These are phyloP conservation scores for Drosophila picticornis DNA, from an alignment of 2,888 invertebrate species.

Conservation along the genomic window DNA sequence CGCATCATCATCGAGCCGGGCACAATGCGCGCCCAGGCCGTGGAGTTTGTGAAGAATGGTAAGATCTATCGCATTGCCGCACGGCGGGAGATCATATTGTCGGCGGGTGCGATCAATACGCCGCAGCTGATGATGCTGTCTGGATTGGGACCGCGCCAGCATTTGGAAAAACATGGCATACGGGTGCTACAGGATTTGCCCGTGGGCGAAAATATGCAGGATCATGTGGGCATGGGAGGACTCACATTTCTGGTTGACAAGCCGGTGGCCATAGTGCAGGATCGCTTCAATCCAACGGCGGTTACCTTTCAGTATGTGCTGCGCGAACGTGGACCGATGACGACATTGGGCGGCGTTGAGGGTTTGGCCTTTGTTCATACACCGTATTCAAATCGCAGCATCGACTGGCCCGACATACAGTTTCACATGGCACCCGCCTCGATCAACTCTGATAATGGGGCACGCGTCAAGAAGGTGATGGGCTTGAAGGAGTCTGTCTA, in stretches of 20 bases:
- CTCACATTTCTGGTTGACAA: slow-evolving; percentile 89
- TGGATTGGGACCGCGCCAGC: slow-evolving; percentile 91
- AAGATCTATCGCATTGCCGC: slow-evolving; percentile 90
- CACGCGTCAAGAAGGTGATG: slow-evolving; percentile 90
- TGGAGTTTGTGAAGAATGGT: slow-evolving; percentile 92
- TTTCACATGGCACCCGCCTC: slow-evolving; percentile 97
- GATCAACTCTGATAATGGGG: slow-evolving; percentile 92
- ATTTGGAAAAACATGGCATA: slow-evolving; percentile 90
- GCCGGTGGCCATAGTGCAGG: slow-evolving; percentile 93
- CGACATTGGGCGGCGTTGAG: slow-evolving; percentile 94
- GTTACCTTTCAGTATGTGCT: slow-evolving; percentile 93
- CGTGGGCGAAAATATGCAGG: slow-evolving; percentile 94
- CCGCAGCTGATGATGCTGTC: slow-evolving; percentile 97
- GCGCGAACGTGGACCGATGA: slow-evolving; percentile 93
- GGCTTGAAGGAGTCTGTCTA: slow-evolving; percentile 93
- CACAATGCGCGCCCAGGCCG: slow-evolving; percentile 91
- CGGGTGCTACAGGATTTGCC: slow-evolving; percentile 90
- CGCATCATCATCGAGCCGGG: slow-evolving; percentile 90
- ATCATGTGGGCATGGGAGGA: slow-evolving; percentile 95
- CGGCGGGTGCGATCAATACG: slow-evolving; percentile 96
- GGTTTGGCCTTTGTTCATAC: slow-evolving; percentile 95
- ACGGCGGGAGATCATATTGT: slow-evolving; percentile 93
- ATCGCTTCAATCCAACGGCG: slow-evolving; percentile 91
- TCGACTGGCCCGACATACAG: slow-evolving; percentile 94
- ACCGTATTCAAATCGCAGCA: slow-evolving; percentile 91